Evolutionary conservation across 92 coral and sea anemone species (phyloP), one percentile per base, ranked within the genome.

Genomic region (Scolanthus callimorphus): DNA sequence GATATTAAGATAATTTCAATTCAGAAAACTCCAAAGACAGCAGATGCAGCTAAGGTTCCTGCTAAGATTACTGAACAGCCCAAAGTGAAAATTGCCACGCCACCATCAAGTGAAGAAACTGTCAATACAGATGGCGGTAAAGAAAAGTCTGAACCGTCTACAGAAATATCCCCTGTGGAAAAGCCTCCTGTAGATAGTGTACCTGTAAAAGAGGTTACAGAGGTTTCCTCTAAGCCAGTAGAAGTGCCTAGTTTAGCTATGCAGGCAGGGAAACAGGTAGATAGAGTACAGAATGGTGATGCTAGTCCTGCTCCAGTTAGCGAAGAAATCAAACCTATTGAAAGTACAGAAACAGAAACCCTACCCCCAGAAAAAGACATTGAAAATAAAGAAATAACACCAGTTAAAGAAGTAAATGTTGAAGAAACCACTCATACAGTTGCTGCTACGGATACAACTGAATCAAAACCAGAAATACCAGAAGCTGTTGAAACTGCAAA

Each of bases 201-300:
- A 55, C 20, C 45, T 49, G 57, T 52, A 12, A 31, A 2, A 52
- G 39, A 38, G 25, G 22, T 21, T 6, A 15, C 6, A 6, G 15
- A 34, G 43, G 43, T 15, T 34, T 6, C 15, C 15, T 20, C 52
- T 46, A 46, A 46, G 22, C 52, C 52, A 6, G 52, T 19, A 10
- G 52, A 10, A 21, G 52, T 46, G 6, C 22, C 52, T 46, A 46
- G 52, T 21, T 46, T 46, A 46, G 52, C 52, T 10, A 4, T 4
- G 23, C 52, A 46, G 22, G 52, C 29, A 13, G 55, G 46, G 41
- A 21, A 28, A 24, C 11, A 62, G 34, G 41, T 22, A 45, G 20
- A 44, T 47, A 46, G 21, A 1, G 52, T 68, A 25, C 75, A 60
- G 0, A 68, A 68, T 68, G 75, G 75, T n/a, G 44, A 55, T 17